Evolutionary conservation across 2,888 invertebrate genomes (phyloP), one percentile per base, ranked within the genome.

Genomic region (Trachelus stipa): DNA sequence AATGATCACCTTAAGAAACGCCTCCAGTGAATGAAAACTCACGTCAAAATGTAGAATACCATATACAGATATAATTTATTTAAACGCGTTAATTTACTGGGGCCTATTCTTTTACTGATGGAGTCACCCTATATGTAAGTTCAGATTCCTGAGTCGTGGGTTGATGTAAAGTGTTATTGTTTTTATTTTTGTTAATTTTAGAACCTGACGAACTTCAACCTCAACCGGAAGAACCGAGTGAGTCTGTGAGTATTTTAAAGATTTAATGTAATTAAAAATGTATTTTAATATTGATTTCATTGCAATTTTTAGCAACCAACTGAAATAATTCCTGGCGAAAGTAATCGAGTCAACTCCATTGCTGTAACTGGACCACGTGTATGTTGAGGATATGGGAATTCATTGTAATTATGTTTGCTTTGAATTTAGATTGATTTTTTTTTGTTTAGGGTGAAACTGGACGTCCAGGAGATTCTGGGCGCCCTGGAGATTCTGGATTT

Each of bases 401-500:
- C 12, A 40, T 73, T 77, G 33, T 75, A 68, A 37, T 73, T 73
- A 71, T 4, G 34, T 76, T 76, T 31, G 34, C 73, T 6, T 56
- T 40, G 6, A 30, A 83, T 78, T 40, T 68, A 73, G n/a, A 37
- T 56, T 34, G 40, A 30, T 68, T 75, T 75, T 23, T n/a, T 23
- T 31, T 74, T 73, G 15, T 81, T 74, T 75, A 89, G 89, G 95
- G 95, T 1, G 91, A 92, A 1, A 82, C 91, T 0, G 95, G 95
- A 0, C 86, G 88, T 11, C 92, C 92, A 0, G 94, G 94, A 2
- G 93, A 93, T 68, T 92, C 92, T 6, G 95, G 95, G 12, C 91
- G 92, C 23, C 92, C 93, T 0, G 96, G 96, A 6, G 88, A 91
- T 12, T 93, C 94, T 0, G 96, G 96, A 1, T 88, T 91, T 23